These are phyloP conservation scores for Drosophila azteca DNA, from an alignment of 1,140 invertebrate species.

Conservation along the genomic window DNA sequence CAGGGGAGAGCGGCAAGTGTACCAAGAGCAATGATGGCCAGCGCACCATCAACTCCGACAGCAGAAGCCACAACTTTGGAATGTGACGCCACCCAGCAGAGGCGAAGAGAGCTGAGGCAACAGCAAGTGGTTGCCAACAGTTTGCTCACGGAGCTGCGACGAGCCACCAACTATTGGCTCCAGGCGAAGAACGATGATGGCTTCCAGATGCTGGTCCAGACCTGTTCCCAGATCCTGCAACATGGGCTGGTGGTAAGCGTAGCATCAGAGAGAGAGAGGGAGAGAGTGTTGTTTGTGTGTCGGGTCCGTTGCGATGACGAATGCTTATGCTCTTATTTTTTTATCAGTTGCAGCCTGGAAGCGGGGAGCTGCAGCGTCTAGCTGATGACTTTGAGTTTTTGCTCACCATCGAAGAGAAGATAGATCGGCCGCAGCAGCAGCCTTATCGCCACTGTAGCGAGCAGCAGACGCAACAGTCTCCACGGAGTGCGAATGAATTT, in stretches of 20 bases:
- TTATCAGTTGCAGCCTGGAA: constrained; percentile 20
- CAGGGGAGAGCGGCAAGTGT: no score
- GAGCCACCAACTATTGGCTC: constrained; percentile 57
- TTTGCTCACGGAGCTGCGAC: constrained; percentile 44
- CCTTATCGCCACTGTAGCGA: neutral
- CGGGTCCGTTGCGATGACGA: neutral
- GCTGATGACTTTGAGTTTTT: constrained; percentile 71
- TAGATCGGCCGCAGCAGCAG: neutral
- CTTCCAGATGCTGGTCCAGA: constrained; percentile 50
- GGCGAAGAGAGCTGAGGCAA: constrained; percentile 30
- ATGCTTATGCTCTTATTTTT: constrained; percentile 10
- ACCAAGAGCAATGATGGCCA: no score
- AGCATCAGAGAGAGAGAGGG: neutral
- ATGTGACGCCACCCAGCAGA: constrained; percentile 18
- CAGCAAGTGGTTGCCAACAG: constrained; percentile 39
- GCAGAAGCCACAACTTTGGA: no score
- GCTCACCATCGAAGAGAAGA: constrained; percentile 41
- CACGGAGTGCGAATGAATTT: constrained; percentile 27
- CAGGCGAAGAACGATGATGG: constrained; percentile 41
- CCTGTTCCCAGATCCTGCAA: constrained; percentile 53
- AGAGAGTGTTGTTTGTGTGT: neutral
- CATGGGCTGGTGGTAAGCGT: constrained; percentile 44
- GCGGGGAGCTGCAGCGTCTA: constrained; percentile 40
- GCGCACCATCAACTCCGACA: no score
- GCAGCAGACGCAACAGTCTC: neutral